Base-by-base conservation (phyloP, 2,888 invertebrate species). In the Oxyscelio sp. region DNA sequence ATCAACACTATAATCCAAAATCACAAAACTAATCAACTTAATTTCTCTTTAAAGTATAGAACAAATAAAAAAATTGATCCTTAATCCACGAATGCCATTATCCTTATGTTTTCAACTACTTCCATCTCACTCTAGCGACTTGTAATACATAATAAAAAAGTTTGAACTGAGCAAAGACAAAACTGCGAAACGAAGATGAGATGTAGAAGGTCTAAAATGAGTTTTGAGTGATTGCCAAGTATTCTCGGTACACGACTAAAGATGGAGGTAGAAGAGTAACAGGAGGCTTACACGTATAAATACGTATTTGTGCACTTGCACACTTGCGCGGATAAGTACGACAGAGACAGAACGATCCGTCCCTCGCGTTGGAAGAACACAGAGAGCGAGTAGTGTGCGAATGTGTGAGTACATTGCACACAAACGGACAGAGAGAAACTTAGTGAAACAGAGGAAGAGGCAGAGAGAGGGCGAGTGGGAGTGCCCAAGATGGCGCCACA, bases 401-500 rank as follows among this genome's bases (percentile, higher is more conserved):
- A 13, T 40, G 80, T 83, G 70, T 73, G 59, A 50, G 45, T 50
- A 77, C 80, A 78, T 52, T 48, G 45, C 56, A 77, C 80, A 78
- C 58, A 31, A 70, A 45, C 68, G 48, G 56, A 74, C 66, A 84
- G 83, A 75, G 71, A 83, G 81, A 70, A 66, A 73, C 75, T 82
- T 68, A 77, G 83, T 71, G 80, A 80, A 79, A 79, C 77, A 65
- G 82, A 82, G 79, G 75, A 77, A 80, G 86, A 75, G 87, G 83
- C 85, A 66, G 73, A 83, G 83, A 73, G 73, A 83, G 83, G 86
- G 81, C 59, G 81, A 74, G 91, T 91, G 92, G 92, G 93, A 93
- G 93, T 93, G 91, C 90, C 92, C 93, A 93, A 93, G 93, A 93
- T 93, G 93, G 93, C 93, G 93, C 89, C 91, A 92, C 89, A 75